Percentiles rank a stretch among this genome's conserved stretches.
These are phyloP conservation scores for Otus scops DNA, from an alignment of 2,797 vertebrate species.

Conservation along the genomic window DNA sequence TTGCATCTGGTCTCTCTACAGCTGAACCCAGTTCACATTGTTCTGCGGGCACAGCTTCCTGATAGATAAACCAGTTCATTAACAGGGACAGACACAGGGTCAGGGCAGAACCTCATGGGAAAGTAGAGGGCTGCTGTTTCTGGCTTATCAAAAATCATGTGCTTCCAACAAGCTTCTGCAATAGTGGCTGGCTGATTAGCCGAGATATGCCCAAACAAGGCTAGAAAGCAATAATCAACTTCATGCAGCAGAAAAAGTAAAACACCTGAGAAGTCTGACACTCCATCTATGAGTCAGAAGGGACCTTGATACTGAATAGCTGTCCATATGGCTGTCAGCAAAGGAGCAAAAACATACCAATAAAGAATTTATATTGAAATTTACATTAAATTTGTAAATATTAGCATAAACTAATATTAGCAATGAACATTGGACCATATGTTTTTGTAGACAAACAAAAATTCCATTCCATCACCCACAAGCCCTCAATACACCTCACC, in stretches of 20 bases:
- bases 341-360: not conserved
- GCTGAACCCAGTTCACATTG: not conserved
- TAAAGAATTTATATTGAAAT: not conserved
- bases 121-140: not conserved
- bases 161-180: not conserved
- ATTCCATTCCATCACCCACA: not conserved
- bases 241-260: not conserved
- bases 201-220: not conserved
- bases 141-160: not conserved
- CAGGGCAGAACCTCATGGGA: not conserved
- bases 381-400: not conserved
- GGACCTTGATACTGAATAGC: not conserved
- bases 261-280: not conserved
- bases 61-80: not conserved
- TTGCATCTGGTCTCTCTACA: not conserved
- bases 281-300: not conserved
- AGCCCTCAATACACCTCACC: not conserved
- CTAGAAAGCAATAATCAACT: not conserved
- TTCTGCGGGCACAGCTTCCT: not conserved
- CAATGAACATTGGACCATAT: not conserved
- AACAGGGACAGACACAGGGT: not conserved
- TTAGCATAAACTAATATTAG: not conserved
- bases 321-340: not conserved
- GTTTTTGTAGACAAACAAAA: not conserved
- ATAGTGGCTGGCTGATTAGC: not conserved